Base-by-base conservation (phyloP, 2,888 invertebrate species). In the Drosophila putrida region DNA sequence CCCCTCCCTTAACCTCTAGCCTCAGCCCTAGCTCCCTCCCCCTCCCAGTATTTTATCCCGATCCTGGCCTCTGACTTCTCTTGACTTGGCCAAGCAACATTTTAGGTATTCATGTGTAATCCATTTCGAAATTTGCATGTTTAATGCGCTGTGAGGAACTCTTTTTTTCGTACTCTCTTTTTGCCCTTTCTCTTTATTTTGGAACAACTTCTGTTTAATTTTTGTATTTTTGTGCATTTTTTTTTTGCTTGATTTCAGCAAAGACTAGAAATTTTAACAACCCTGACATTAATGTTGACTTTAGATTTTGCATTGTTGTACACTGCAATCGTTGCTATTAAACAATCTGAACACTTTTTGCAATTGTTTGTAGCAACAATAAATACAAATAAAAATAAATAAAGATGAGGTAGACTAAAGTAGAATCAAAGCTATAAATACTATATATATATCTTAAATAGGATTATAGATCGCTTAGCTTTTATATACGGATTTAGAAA, bases 61-160 rank as follows among this genome's bases (percentile, higher is more conserved):
- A 25, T n/a, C 35, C 35, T 4, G 57, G 57, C 57, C 57, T 54
- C 46, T 25, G 38, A 44, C 57, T 46, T 62, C 38, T 49, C 57
- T 49, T 49, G 39, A 11, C 55, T 36, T 43, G 53, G 35, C 59
- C 53, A 20, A 38, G 49, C 63, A 38, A 43, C 61, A 60, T 73
- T 77, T 76, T 73, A 73, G 77, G 76, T 65, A 76, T 77, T 76
- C 76, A 77, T 77, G 76, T 78, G 75, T 80, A 76, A 78, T 80
- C 80, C 78, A 80, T 80, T 80, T 80, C 59, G 68, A 78, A 80
- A 80, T 80, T 80, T 80, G 80, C 80, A 80, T 80, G 81, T 76
- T 78, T 80, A 80, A 80, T 80, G 81, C 55, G 78, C 75, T 72
- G 77, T 76, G 69, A 63, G 69, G 57, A 61, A 75, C 76, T 57